Conservation (phyloP, 1,140 invertebrate genomes). For the Tetranychus urticae region DNA sequence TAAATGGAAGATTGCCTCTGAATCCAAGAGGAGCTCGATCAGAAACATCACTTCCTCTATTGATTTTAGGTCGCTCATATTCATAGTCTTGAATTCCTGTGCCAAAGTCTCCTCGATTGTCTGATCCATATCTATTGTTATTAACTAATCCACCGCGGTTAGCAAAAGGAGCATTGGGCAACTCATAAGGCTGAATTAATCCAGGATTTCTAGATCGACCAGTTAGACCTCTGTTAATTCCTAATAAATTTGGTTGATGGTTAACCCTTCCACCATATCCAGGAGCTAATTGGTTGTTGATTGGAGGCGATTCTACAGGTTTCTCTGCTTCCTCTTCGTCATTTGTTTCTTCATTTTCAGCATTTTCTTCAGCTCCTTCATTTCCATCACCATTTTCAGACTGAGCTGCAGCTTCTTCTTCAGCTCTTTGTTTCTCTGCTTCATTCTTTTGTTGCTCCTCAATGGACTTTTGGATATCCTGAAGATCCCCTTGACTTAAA, state of each 20-base stretch:
- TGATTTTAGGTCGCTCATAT: too few species aligned
- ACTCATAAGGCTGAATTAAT: too few species aligned
- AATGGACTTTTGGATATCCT: conserved; percentile 2
- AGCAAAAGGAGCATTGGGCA: too few species aligned
- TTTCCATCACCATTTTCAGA: neutral
- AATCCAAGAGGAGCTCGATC: too few species aligned
- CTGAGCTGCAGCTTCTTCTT: neutral
- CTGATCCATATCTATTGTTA: neutral
- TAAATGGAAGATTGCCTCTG: too few species aligned
- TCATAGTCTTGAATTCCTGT: neutral
- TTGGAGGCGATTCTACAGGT: neutral
- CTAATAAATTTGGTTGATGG: neutral
- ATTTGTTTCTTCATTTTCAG: neutral
- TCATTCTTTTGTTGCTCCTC: conserved; percentile 2
- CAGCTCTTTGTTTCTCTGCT: neutral
- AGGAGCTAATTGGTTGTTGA: neutral
- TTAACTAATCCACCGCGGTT: neutral
- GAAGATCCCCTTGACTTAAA: neutral
- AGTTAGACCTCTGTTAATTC: too few species aligned
- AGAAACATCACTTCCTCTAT: too few species aligned
- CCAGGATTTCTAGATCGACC: too few species aligned
- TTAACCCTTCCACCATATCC: neutral
- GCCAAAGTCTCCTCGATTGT: neutral
- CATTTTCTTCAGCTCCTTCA: neutral
- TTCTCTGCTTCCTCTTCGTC: neutral